Evolutionary conservation across 2,797 vertebrate genomes (phyloP), one percentile per base, ranked within the genome.

Genomic region (Amphiprion clarkii): DNA sequence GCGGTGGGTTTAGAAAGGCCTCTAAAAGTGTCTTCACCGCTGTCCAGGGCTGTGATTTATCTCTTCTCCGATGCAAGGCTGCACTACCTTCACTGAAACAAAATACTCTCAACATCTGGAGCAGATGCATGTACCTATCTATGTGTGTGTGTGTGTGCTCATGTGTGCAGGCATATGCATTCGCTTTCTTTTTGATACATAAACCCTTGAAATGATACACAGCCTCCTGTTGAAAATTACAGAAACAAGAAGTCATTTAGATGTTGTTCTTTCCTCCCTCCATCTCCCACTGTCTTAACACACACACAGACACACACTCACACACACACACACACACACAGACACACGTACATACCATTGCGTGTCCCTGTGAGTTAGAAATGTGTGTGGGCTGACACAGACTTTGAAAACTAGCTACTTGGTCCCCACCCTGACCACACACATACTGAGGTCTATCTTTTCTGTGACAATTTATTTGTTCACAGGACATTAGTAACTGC

Each of bases 21-120:
- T 87, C 88, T 94, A 89, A 93, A 93, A 86, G 87, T 93, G 90
- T 92, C 89, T 86, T 89, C 90, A 58, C 90, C 74, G 72, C 86
- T 81, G 83, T 90, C 92, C 85, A 80, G 84, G 75, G 70, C 65
- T 84, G 63, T 89, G 89, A 92, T 92, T 92, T 91, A 93, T 92
- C 78, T 76, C 60, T 62, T 72, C 81, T 85, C 72, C 63, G 10
- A 76, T 86, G 81, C 81, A 78, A 79, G 73, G 72, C 80, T 74
- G 78, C 78, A 72, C 60, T 81, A 73, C 81, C 76, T 89, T 86
- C 53, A 57, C 77, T 71, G 86, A 87, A 89, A 91, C 80, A 29
- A 66, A 90, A 91, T 83, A 81, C 73, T 76, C 76, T 80, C 70
- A 85, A 85, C 89, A 92, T 90, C 88, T 92, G 89, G 83, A 88